phyloP scores from a whole-genome alignment of 2,113 vertebrate genomes.

The Alces alces region DNA sequence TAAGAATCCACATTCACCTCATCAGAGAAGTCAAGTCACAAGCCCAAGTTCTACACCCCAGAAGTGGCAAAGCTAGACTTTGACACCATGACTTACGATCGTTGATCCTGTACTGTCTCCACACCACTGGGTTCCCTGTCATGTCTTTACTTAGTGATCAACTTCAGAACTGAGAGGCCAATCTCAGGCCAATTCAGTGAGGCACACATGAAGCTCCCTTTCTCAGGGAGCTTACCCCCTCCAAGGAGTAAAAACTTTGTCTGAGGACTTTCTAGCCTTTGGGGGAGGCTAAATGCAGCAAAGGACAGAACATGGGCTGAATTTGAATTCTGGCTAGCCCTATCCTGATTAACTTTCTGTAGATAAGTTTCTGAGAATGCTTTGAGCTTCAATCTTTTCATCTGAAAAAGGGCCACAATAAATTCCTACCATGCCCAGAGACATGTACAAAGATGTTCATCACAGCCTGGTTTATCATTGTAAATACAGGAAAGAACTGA shows the following conservation, averaged over 20 bases:
- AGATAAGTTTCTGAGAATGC: neutral
- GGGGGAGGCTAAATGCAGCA: neutral
- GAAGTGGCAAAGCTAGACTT: neutral
- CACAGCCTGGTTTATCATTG: neutral
- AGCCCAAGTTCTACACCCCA: neutral
- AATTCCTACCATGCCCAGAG: neutral
- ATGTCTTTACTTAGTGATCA: neutral
- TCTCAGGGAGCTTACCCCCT: neutral
- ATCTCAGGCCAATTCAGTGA: too few species aligned
- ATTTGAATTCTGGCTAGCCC: neutral
- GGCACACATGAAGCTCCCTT: neutral
- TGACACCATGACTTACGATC: neutral
- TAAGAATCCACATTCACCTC: neutral
- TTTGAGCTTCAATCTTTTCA: neutral
- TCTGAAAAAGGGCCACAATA: neutral
- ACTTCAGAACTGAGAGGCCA: neutral
- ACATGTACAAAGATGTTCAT: neutral
- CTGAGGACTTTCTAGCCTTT: neutral
- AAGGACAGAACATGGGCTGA: neutral
- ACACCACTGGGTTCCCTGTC: rapidly evolving
- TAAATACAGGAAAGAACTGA: neutral
- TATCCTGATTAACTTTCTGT: neutral
- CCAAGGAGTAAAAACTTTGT: neutral
- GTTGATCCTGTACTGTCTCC: rapidly evolving
- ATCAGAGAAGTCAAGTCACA: neutral